phyloP scores from a whole-genome alignment of 2,113 vertebrate genomes.

The Bothrops jararaca region DNA sequence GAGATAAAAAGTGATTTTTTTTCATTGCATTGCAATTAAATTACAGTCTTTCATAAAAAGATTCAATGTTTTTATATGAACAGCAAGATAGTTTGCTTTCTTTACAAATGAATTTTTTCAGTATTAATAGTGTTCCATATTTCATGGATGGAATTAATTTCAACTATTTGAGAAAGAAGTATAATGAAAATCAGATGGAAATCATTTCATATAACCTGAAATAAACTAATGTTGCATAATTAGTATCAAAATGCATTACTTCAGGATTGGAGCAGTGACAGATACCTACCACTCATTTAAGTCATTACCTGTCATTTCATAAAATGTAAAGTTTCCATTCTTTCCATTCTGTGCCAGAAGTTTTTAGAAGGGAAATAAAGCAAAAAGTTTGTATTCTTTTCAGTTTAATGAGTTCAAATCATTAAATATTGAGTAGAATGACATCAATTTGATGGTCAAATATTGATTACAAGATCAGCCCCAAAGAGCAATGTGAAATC shows the following conservation, averaged over 20 bases:
- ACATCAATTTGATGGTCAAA: not conserved
- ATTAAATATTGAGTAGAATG: not conserved
- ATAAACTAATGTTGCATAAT: not conserved
- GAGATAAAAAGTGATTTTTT: not conserved
- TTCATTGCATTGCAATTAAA: not conserved
- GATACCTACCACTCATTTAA: not conserved
- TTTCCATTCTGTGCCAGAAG: not conserved
- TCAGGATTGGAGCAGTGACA: not conserved
- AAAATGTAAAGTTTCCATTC: not conserved
- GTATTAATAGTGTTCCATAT: not conserved
- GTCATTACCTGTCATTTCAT: not conserved
- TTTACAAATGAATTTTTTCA: not conserved
- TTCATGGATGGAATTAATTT: not conserved
- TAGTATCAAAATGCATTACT: not conserved
- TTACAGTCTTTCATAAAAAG: slow-evolving; percentile 6
- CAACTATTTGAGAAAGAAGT: not conserved
- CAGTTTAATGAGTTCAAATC: not conserved
- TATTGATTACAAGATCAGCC: not conserved
- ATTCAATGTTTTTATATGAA: not conserved
- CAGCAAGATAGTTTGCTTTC: slow-evolving; percentile 1
- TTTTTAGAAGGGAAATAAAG: not conserved
- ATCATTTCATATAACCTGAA: not conserved
- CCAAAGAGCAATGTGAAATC: not conserved
- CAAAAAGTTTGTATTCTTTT: not conserved
- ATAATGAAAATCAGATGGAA: not conserved